Evolutionary conservation across 2,113 vertebrate genomes (phyloP).

Genomic region (Hyperoodon ampullatus): DNA sequence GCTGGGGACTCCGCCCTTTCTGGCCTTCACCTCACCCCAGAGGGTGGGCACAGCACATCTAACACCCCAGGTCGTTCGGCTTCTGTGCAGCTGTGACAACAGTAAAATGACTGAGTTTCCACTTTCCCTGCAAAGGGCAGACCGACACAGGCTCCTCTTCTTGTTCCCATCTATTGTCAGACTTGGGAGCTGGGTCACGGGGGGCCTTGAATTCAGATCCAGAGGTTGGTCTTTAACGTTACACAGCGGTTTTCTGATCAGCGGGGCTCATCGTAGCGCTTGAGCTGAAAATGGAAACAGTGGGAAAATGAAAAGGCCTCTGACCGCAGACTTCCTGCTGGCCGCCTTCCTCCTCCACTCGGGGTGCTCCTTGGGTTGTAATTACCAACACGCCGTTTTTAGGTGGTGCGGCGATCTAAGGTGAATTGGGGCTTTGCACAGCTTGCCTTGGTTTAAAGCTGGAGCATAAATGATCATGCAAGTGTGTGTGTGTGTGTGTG

Average conservation of each 20-base stretch:
- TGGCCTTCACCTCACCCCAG: background rate
- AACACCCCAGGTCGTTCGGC: background rate
- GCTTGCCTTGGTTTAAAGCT: background rate
- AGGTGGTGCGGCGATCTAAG: background rate
- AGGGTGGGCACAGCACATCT: fast-evolving
- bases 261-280: background rate
- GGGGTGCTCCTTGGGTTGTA: background rate
- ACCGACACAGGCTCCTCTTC: background rate
- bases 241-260: fast-evolving
- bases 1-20: fast-evolving
- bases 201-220: background rate
- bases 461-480: background rate
- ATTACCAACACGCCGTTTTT: background rate
- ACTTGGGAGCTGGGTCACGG: fast-evolving
- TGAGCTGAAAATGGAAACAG: background rate
- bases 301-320: background rate
- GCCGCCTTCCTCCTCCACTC: background rate
- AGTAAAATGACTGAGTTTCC: fast-evolving
- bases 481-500: background rate
- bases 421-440: background rate
- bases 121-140: background rate
- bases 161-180: background rate
- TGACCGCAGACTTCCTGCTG: background rate
- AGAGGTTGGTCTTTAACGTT: background rate
- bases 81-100: background rate